Percentiles rank a stretch among this genome's conserved stretches.
Conservation (phyloP, 2,797 vertebrate genomes). For the Chaenodraco wilsoni region DNA sequence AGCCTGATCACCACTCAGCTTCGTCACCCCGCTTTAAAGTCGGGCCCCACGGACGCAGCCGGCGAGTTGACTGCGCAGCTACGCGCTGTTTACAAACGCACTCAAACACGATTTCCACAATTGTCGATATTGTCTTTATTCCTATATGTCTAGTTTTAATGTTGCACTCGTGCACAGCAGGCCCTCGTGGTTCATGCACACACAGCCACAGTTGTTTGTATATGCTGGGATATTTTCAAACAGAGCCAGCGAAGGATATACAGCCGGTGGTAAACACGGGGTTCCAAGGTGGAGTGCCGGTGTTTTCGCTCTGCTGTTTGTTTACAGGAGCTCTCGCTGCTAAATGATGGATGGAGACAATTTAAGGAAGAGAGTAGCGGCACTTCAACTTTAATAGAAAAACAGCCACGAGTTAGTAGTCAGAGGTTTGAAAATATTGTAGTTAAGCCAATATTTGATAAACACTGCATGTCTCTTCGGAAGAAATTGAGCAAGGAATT, state of each 20-base stretch:
- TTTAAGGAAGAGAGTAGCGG: slow-evolving; percentile 50
- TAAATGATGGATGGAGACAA: slow-evolving; percentile 65
- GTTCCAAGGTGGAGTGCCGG: slow-evolving; percentile 70
- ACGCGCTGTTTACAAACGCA: slow-evolving; percentile 64
- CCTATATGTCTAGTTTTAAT: slow-evolving; percentile 41
- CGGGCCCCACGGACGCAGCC: slow-evolving; percentile 38
- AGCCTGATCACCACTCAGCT: slow-evolving; percentile 35
- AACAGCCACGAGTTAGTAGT: slow-evolving; percentile 20
- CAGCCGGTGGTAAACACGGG: slow-evolving; percentile 76
- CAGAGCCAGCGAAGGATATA: slow-evolving; percentile 76
- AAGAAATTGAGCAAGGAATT: slow-evolving; percentile 17
- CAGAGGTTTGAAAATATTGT: slow-evolving; percentile 35
- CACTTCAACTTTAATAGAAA: slow-evolving; percentile 63
- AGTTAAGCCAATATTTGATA: slow-evolving; percentile 8
- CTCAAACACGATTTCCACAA: slow-evolving; percentile 64
- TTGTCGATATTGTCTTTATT: slow-evolving; percentile 36
- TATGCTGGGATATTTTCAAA: slow-evolving; percentile 77
- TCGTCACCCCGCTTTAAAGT: slow-evolving; percentile 46
- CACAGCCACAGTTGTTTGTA: slow-evolving; percentile 74
- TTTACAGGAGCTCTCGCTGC: slow-evolving; percentile 71
- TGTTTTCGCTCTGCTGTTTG: slow-evolving; percentile 71
- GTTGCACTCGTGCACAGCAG: slow-evolving; percentile 27
- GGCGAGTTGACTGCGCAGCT: slow-evolving; percentile 60
- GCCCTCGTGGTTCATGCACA: slow-evolving; percentile 44
- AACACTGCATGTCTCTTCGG: slow-evolving; percentile 10